phyloP scores from a whole-genome alignment of 2,888 invertebrate species.

The Bembecia ichneumoniformis region DNA sequence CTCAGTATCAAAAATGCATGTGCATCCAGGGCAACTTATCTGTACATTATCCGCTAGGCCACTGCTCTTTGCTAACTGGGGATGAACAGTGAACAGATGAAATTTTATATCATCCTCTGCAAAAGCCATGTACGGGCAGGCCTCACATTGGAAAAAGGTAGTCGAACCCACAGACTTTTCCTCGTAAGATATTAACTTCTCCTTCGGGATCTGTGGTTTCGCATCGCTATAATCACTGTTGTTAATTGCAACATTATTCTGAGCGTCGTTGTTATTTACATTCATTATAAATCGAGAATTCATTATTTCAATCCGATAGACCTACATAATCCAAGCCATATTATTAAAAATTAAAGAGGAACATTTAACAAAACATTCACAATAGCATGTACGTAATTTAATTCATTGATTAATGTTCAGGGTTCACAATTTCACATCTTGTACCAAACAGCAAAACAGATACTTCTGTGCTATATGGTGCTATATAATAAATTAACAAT shows the following conservation, averaged over 20 bases:
- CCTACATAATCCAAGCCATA: too few relatives aligned
- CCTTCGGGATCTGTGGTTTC: constrained; percentile 26
- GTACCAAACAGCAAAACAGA: too few relatives aligned
- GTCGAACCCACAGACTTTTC: constrained; percentile 65
- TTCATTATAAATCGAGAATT: constrained; percentile 36
- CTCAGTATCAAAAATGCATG: constrained; percentile 75
- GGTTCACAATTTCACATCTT: too few relatives aligned
- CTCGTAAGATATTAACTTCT: constrained; percentile 62
- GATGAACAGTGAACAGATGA: constrained; percentile 64
- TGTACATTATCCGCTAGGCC: constrained; percentile 67
- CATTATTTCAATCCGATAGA: constrained; percentile 16
- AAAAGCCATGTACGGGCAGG: constrained; percentile 69
- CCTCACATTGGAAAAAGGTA: constrained; percentile 67
- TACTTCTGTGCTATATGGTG: too few relatives aligned
- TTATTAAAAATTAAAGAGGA: too few relatives aligned
- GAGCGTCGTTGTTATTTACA: constrained; percentile 24
- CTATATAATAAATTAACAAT: too few relatives aligned
- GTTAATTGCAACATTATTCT: constrained; percentile 11
- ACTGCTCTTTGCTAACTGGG: constrained; percentile 63
- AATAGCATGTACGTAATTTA: too few relatives aligned
- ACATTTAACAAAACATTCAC: too few relatives aligned
- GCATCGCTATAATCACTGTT: constrained; percentile 15
- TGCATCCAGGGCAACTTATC: constrained; percentile 78
- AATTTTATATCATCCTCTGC: constrained; percentile 67
- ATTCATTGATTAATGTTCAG: too few relatives aligned